Evolutionary conservation across 2,113 vertebrate species (phyloP), one percentile per base, ranked within the genome.

Genomic region (Pandion haliaetus): DNA sequence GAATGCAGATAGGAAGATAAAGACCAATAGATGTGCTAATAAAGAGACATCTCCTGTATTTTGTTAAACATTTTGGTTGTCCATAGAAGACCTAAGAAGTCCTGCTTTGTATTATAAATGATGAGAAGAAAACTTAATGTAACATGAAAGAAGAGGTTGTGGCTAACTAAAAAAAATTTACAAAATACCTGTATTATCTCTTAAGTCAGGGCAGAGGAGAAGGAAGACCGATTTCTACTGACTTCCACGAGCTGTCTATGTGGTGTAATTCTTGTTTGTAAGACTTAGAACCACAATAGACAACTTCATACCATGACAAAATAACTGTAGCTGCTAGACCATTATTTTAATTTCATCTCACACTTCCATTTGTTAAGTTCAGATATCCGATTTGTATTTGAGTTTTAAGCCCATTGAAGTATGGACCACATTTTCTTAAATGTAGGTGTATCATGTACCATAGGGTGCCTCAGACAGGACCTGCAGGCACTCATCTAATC

Each of bases 161-260:
- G 16, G 12, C 32, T 55, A 25, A 55, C 18, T 65, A 9, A 78
- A 77, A 25, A 24, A 25, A 25, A 19, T 8, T 65, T 82, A 28
- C 1, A 12, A 34, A 65, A 69, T 65, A 32, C 12, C 6, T n/a
- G 0, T 12, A 6, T 28, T 58, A 9, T 47, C 5, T 38, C 4
- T 50, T 20, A 36, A 74, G 15, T n/a, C 29, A 52, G 59, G 42
- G 7, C 40, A 44, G 45, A 54, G 36, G 20, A 89, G 20, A 47
- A 61, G 17, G 23, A 80, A 62, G 70, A 44, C 10, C 0, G 1
- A 1, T 83, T 86, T 62, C 34, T 62, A 11, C 15, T 62, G 66
- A 42, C 23, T 71, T 84, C 8, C 1, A 28, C 90, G 19, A 54
- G 19, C 5, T 1, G 1, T 69, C 19, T 57, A 2, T 18, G 40